phyloP scores from a whole-genome alignment of 2,888 invertebrate genomes.

The Pyralis farinalis region DNA sequence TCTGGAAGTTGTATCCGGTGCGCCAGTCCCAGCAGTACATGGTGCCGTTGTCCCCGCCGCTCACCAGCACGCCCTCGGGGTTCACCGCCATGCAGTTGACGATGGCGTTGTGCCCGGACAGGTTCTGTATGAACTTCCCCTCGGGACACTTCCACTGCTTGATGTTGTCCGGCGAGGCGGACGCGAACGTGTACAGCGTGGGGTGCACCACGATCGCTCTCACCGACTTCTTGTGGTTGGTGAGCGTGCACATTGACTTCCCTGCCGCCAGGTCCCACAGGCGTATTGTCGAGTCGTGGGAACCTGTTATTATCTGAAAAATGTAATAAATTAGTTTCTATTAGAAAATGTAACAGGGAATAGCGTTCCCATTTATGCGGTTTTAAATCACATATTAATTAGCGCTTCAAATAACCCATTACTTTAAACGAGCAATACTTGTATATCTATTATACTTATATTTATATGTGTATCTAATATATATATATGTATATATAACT shows the following conservation, averaged over 20 bases:
- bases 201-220: constrained; percentile 90
- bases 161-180: constrained; percentile 98
- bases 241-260: constrained; percentile 95
- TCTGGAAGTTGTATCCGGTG: constrained; percentile 99
- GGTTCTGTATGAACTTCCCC: constrained; percentile 98
- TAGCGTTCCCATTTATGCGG: no score
- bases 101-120: constrained; percentile 98
- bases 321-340: no score
- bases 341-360: no score
- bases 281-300: constrained; percentile 97
- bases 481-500: no score
- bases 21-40: constrained; percentile 99
- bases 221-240: constrained; percentile 99
- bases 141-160: constrained; percentile 99
- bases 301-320: constrained; percentile 91
- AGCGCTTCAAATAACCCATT: no score
- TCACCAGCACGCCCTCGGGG: constrained; percentile 96
- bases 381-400: no score
- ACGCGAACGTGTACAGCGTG: constrained; percentile 94
- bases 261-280: constrained; percentile 99
- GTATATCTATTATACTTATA: no score
- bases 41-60: constrained; percentile 99
- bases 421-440: no score
- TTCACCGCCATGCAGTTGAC: constrained; percentile 98
- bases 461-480: no score